Conservation (phyloP, 2,888 invertebrate genomes). For the Polydesmus complanatus region DNA sequence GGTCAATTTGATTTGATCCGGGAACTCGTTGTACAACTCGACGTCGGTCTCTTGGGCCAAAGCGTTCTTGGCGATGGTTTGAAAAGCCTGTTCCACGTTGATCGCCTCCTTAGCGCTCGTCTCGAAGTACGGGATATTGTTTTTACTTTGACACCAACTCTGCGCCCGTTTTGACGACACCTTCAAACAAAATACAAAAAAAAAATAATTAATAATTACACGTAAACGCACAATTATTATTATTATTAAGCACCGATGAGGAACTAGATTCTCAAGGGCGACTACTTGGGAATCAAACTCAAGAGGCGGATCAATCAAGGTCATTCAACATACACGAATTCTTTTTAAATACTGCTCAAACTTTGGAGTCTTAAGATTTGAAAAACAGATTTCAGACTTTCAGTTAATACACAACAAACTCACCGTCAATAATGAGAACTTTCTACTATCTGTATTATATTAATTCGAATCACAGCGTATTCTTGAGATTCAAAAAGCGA, state of each 20-base stretch:
- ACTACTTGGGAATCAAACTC: too few relatives aligned
- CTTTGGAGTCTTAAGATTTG: not conserved
- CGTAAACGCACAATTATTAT: too few relatives aligned
- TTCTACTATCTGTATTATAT: too few relatives aligned
- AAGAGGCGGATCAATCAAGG: not conserved
- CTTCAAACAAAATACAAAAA: too few relatives aligned
- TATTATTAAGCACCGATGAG: too few relatives aligned
- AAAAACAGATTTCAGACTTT: too few relatives aligned
- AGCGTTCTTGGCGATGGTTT: conserved; percentile 96
- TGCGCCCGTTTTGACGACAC: conserved; percentile 81
- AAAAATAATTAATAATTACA: too few relatives aligned
- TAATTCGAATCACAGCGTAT: too few relatives aligned
- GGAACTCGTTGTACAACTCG: conserved; percentile 93
- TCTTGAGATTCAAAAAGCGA: too few relatives aligned
- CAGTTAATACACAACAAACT: too few relatives aligned
- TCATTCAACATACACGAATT: not conserved
- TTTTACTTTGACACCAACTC: conserved; percentile 98
- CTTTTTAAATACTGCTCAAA: not conserved
- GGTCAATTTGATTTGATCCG: conserved; percentile 77
- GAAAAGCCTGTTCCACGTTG: conserved; percentile 97
- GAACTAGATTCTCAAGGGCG: too few relatives aligned
- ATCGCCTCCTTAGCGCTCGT: conserved; percentile 98
- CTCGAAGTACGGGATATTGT: conserved; percentile 97
- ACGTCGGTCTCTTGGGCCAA: conserved; percentile 65
- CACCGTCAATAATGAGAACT: too few relatives aligned